Evolutionary conservation across 2,113 vertebrate genomes (phyloP).

Genomic region (Microcebus ravelobensis): DNA sequence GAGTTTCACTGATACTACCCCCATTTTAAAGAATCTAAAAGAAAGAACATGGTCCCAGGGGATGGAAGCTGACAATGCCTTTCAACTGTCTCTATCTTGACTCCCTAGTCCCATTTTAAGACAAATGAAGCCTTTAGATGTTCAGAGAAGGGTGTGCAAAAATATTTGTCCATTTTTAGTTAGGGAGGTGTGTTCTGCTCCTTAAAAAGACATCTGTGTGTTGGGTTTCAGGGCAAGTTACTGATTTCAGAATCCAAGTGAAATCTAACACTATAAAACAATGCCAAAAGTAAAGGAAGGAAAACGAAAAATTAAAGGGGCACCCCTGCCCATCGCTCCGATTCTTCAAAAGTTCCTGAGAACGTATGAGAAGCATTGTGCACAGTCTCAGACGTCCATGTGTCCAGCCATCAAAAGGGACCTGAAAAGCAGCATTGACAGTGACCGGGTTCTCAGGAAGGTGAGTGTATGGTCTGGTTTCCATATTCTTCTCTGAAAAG

Average conservation of each 20-base stretch:
- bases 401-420: slow-evolving; percentile 55
- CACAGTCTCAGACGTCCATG: not conserved
- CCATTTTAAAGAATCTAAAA: slow-evolving; percentile 22
- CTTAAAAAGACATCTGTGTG: not conserved
- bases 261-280: not conserved
- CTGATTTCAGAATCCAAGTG: slow-evolving; percentile 5
- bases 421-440: slow-evolving; percentile 46
- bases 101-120: not conserved
- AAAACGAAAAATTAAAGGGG: not conserved
- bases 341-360: slow-evolving; percentile 59
- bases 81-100: not conserved
- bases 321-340: not conserved
- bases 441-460: slow-evolving; percentile 44
- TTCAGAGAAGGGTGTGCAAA: not conserved
- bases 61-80: not conserved
- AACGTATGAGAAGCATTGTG: slow-evolving; percentile 26
- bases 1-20: not conserved
- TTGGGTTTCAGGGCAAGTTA: slow-evolving; percentile 27
- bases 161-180: not conserved
- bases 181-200: not conserved
- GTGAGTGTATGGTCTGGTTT: not conserved
- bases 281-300: slow-evolving; percentile 56
- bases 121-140: not conserved
- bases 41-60: not conserved
- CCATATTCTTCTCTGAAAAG: not conserved